Evolutionary conservation across 2,888 invertebrate species (phyloP), one percentile per base, ranked within the genome.

Genomic region (Amphimallon solstitiale): DNA sequence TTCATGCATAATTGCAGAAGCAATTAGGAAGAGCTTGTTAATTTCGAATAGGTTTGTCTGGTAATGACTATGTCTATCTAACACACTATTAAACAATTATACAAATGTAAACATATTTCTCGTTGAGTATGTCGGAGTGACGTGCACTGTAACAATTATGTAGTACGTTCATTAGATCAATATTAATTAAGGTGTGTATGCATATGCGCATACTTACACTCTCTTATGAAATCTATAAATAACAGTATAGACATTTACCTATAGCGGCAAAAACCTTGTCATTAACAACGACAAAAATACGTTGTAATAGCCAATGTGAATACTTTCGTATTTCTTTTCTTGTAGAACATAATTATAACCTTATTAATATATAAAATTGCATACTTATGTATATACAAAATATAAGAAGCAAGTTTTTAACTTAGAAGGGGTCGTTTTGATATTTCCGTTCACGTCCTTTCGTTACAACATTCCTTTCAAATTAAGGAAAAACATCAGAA

Each of bases 151-250:
- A 51, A 40, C 40, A 56, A 56, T 56, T 56, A 56, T n/a, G n/a
- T n/a, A n/a, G 19, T 56, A 56, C 37, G 23, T 38, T 56, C 56
- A 40, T 56, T 56, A 56, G 40, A 56, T 56, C 40, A 56, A 56
- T 56, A 56, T 56, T 19, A 19, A 15, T 40, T 56, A 56, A 56
- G 56, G 56, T 56, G 56, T 56, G 56, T 56, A 23, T 56, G 56
- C 56, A 56, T 56, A 56, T 56, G 56, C 56, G 56, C 56, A 56
- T 56, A 21, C 40, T 40, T 56, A 40, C 12, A 14, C 40, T 56
- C 40, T 56, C 40, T 56, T 56, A 56, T 40, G 56, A 56, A 56
- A 56, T 56, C 23, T 56, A 43, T 56, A 56, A 56, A 56, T 56
- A 56, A 56, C 56, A 40, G 56, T 56, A 56, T 17, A 56, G 56